These are phyloP conservation scores for Acrocephalus kingi DNA, from an alignment of 2,113 vertebrate genomes.

Conservation along the genomic window DNA sequence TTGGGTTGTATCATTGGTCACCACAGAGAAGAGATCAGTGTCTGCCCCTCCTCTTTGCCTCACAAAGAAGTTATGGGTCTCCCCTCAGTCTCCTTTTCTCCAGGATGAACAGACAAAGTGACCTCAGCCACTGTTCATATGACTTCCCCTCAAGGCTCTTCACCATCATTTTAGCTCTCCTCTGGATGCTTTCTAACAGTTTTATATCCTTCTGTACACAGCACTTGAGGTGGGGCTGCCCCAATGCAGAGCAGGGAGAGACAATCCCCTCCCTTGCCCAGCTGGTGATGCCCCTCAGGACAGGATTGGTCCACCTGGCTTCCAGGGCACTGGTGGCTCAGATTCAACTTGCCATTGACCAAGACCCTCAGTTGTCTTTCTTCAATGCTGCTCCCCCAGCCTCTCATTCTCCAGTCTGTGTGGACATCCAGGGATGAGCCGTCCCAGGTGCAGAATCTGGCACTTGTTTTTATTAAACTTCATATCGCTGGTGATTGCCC, in stretches of 20 bases:
- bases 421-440: background rate
- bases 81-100: too few species aligned
- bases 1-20: too few species aligned
- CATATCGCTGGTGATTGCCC: background rate
- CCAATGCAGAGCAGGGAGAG: background rate
- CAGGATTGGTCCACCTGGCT: background rate
- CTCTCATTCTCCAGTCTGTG: background rate
- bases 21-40: background rate
- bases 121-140: background rate
- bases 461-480: background rate
- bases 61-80: background rate
- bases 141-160: background rate
- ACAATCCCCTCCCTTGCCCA: accelerated
- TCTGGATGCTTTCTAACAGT: background rate
- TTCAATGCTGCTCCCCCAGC: background rate
- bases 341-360: accelerated
- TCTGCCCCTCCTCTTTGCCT: background rate
- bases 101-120: background rate
- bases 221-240: accelerated
- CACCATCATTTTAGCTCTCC: background rate
- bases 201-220: background rate
- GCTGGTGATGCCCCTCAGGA: background rate
- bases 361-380: background rate
- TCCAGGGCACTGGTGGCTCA: background rate
- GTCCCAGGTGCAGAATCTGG: background rate